These are phyloP conservation scores for Chrysochloris asiatica DNA, from an alignment of 2,113 vertebrate genomes.

Conservation along the genomic window DNA sequence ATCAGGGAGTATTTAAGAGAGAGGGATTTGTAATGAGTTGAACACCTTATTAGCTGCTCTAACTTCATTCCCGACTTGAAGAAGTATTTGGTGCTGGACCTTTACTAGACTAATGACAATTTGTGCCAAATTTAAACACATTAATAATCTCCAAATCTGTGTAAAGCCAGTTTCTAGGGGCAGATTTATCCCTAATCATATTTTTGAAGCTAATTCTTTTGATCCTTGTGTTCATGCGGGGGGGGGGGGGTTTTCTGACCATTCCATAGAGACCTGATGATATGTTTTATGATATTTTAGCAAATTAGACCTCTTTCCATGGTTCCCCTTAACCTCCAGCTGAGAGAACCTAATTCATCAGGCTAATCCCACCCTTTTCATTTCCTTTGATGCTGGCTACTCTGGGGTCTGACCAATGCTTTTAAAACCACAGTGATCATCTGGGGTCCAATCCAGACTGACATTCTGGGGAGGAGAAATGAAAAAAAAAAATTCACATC, in stretches of 20 bases:
- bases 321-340: neutral
- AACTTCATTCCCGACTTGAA: neutral
- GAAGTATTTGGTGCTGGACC: neutral
- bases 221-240: neutral
- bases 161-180: neutral
- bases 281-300: neutral
- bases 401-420: constrained; percentile 12
- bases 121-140: neutral
- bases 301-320: neutral
- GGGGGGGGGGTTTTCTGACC: neutral
- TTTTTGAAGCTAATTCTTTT: neutral
- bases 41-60: neutral
- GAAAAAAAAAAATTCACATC: constrained; percentile 7
- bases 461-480: neutral
- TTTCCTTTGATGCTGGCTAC: constrained; percentile 27
- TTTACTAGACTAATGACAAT: constrained; percentile 9
- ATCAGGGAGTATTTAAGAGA: neutral
- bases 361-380: neutral
- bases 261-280: neutral
- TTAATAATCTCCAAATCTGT: neutral
- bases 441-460: neutral
- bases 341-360: neutral
- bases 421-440: constrained; percentile 41
- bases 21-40: neutral
- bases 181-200: neutral